Evolutionary conservation across 2,113 vertebrate species (phyloP).

Genomic region (Lamprotornis superbus): DNA sequence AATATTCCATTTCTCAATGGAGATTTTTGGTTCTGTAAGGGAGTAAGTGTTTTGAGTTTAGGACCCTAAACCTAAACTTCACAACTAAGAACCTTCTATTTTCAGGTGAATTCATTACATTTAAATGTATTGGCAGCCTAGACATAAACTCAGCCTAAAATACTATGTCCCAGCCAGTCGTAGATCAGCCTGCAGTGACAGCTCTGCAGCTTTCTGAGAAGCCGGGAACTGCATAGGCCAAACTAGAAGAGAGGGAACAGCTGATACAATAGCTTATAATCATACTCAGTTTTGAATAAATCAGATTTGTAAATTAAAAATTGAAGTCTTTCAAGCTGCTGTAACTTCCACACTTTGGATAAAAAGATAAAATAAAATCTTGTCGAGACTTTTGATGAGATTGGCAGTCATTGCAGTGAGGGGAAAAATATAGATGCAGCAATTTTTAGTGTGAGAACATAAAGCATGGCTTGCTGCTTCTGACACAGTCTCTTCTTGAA

Average conservation of each 20-base stretch:
- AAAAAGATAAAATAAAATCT: background rate
- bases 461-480: background rate
- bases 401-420: background rate
- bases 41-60: background rate
- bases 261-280: background rate
- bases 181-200: background rate
- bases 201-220: background rate
- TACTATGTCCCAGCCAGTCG: background rate
- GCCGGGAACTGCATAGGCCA: background rate
- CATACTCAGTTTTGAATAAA: background rate
- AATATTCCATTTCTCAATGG: background rate
- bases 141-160: background rate
- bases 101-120: background rate
- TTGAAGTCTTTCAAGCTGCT: background rate
- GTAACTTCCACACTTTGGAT: background rate
- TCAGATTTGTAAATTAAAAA: background rate
- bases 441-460: background rate
- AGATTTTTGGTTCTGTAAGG: background rate
- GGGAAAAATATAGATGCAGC: background rate
- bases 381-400: background rate
- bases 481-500: conserved; percentile 10
- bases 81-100: background rate
- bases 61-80: background rate
- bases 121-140: background rate
- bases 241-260: background rate